Evolutionary conservation across 2,888 invertebrate genomes (phyloP), one percentile per base, ranked within the genome.

Genomic region (Eupeodes latifasciatus): DNA sequence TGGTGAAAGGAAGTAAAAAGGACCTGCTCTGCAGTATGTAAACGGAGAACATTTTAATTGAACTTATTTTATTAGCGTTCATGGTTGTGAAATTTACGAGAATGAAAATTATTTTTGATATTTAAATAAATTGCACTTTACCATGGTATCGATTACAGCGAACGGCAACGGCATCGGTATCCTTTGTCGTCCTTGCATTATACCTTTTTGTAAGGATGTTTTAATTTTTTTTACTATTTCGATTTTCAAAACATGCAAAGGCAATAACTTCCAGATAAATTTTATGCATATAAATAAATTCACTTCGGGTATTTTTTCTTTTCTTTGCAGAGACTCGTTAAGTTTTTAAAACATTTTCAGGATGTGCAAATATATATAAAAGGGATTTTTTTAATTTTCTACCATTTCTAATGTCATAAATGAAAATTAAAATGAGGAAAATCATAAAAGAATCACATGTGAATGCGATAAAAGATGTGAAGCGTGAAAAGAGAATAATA

Each of bases 31-130:
- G 61, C 62, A 67, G 40, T 71, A 53, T 77, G 85, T 85, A 78
- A 86, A 81, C 72, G 74, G 86, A 83, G 88, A 78, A 44, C 27
- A 84, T 88, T 85, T 78, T 88, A 88, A 88, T 88, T 88, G 88
- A 88, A 88, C 88, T 84, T 88, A 85, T 88, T 88, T 88, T 88
- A 88, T 85, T 88, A 88, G 78, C 88, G 85, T 88, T 84, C 83
- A 81, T 71, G 10, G 85, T 27, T 85, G 74, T 49, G 75, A 84
- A 88, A 88, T 88, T 88, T 88, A 88, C 88, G 88, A 88, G 27
- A 61, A 53, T 81, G 88, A 64, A 85, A 81, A 85, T 75, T 81
- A 78, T 86, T 49, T 69, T 67, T 85, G 85, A 85, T 85, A 88
- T 88, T 88, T 85, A 78, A 85, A 88, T 88, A 88, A 88, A 88